phyloP scores from a whole-genome alignment of 2,888 invertebrate genomes.

The Nemotelus pantherinus region DNA sequence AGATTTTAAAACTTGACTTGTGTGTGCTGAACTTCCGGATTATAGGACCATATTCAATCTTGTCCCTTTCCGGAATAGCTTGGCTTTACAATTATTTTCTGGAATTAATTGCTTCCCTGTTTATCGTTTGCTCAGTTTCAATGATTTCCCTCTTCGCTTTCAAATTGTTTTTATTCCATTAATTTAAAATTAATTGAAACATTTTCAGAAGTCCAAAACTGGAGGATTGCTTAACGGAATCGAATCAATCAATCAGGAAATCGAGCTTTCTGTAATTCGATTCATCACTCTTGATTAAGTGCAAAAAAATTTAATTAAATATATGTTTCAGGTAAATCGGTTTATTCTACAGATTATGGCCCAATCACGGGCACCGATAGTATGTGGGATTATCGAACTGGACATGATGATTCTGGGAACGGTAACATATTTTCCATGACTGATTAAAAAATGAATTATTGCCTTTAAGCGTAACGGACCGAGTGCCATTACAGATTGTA shows the following conservation, averaged over 20 bases:
- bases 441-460: background rate
- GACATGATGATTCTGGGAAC: constrained; percentile 58
- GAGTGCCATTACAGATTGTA: constrained; percentile 54
- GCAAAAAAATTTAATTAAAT: background rate
- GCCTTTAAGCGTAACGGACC: background rate
- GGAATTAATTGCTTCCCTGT: no score
- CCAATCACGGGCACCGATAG: constrained; percentile 52
- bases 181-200: constrained; percentile 12
- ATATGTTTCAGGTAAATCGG: constrained; percentile 52
- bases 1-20: no score
- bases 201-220: constrained; percentile 56
- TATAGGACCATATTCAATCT: no score
- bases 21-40: no score
- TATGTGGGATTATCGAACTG: constrained; percentile 58
- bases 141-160: no score
- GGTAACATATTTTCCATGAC: constrained; percentile 52
- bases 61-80: no score
- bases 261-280: constrained; percentile 53
- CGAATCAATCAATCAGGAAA: constrained; percentile 49
- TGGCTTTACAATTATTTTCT: no score
- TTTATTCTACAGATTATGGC: constrained; percentile 57
- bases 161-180: background rate
- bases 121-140: no score
- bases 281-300: background rate
- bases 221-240: constrained; percentile 55